These are phyloP conservation scores for Lymantria monacha DNA, from an alignment of 2,888 invertebrate species.

Conservation along the genomic window DNA sequence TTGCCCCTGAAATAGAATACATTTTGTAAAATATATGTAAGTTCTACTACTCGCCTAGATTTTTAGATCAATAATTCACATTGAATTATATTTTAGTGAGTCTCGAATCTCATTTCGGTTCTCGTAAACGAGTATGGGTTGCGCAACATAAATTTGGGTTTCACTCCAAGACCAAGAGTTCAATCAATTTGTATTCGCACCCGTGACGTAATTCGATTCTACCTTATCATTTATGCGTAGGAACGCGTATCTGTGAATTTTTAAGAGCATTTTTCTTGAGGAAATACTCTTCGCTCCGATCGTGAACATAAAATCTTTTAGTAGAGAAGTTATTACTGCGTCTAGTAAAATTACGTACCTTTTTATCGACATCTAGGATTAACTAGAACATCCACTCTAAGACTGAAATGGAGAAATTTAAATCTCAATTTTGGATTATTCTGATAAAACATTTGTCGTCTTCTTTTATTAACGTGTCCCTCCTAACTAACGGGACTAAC, in stretches of 20 bases:
- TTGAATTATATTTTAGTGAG: too few species aligned
- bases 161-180: neutral
- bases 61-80: neutral
- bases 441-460: too few species aligned
- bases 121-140: neutral
- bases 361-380: too few species aligned
- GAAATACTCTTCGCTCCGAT: neutral
- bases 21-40: neutral
- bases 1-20: too few species aligned
- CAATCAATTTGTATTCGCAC: slow-evolving; percentile 4
- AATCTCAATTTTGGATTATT: too few species aligned
- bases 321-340: neutral
- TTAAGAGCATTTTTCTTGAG: neutral
- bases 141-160: neutral
- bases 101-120: neutral
- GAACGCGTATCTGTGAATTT: neutral
- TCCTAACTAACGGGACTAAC: too few species aligned
- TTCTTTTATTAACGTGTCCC: too few species aligned
- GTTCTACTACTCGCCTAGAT: neutral
- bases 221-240: slow-evolving; percentile 1
- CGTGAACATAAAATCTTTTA: neutral
- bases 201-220: slow-evolving; percentile 3
- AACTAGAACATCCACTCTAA: too few species aligned
- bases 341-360: too few species aligned
- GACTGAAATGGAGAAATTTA: too few species aligned